Evolutionary conservation across 2,888 invertebrate genomes (phyloP).

Genomic region (Melieria picta): DNA sequence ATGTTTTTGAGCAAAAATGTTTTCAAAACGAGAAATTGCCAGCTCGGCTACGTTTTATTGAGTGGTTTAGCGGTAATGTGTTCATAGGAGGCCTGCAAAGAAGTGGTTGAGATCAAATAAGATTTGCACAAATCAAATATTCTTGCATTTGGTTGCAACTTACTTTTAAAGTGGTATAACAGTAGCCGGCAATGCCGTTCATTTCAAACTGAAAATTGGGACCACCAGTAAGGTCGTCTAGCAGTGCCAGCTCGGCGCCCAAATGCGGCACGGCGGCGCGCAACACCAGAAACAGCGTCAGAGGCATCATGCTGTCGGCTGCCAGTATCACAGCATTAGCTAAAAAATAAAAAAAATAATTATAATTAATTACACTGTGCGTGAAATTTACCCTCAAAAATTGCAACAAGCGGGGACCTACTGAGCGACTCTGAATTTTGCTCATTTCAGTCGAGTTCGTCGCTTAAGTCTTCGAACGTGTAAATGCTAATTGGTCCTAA

Average conservation of each 20-base stretch:
- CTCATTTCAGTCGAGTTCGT: too few relatives aligned
- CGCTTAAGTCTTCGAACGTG: too few relatives aligned
- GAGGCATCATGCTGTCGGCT: conserved; percentile 65
- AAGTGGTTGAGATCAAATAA: neutral
- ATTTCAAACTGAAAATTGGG: conserved; percentile 64
- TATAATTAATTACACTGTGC: neutral
- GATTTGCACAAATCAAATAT: neutral
- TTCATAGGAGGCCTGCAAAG: conserved; percentile 58
- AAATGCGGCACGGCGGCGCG: conserved; percentile 65
- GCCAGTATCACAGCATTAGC: conserved; percentile 57
- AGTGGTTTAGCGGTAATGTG: conserved; percentile 57
- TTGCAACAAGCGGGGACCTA: too few relatives aligned
- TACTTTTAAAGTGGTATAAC: conserved; percentile 64
- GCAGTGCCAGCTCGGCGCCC: conserved; percentile 64
- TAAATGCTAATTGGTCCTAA: too few relatives aligned
- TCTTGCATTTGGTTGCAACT: neutral
- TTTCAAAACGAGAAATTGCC: neutral
- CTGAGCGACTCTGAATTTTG: too few relatives aligned
- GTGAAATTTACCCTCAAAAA: too few relatives aligned
- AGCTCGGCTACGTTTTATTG: conserved; percentile 41
- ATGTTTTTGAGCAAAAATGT: neutral
- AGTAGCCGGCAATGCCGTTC: conserved; percentile 64
- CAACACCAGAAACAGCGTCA: conserved; percentile 61
- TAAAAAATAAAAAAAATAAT: conserved; percentile 37
- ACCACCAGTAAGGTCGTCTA: conserved; percentile 64